Conservation (phyloP, 2,888 invertebrate species). For the Troglohyphantes excavatus region DNA sequence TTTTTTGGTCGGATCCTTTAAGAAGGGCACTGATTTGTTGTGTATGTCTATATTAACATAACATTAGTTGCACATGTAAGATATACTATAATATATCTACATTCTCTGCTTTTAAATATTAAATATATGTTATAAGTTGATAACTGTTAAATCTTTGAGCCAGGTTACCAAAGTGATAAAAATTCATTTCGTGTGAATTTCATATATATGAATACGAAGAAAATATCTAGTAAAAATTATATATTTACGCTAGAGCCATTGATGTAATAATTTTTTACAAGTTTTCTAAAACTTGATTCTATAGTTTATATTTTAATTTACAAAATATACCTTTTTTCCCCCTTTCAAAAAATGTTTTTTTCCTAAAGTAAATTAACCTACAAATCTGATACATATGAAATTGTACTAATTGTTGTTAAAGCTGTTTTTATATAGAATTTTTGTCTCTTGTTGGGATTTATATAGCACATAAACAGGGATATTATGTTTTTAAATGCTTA, state of each 20-base stretch:
- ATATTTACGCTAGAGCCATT: conserved; percentile 11
- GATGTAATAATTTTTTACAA: conserved; percentile 1
- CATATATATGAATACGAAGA: not conserved
- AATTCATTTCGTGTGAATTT: conserved; percentile 7
- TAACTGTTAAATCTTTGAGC: conserved; percentile 44
- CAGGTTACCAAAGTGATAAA: conserved; percentile 28
- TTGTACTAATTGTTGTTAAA: no score
- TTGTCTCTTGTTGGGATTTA: no score
- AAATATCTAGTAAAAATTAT: not conserved
- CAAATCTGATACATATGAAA: no score
- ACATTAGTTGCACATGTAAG: conserved; percentile 52
- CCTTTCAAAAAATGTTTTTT: no score
- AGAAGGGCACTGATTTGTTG: conserved; percentile 40
- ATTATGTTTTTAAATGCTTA: no score
- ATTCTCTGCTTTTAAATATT: conserved; percentile 24
- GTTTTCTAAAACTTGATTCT: not conserved
- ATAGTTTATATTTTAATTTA: no score
- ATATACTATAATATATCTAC: conserved; percentile 39
- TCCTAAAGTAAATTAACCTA: no score
- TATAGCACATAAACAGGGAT: no score
- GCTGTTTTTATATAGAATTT: no score
- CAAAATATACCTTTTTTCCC: no score
- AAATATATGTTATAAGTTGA: conserved; percentile 52
- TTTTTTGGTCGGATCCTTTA: conserved; percentile 51
- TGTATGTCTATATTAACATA: conserved; percentile 42